Conservation (phyloP, 2,113 vertebrate species). For the Pycnonotus jocosus region DNA sequence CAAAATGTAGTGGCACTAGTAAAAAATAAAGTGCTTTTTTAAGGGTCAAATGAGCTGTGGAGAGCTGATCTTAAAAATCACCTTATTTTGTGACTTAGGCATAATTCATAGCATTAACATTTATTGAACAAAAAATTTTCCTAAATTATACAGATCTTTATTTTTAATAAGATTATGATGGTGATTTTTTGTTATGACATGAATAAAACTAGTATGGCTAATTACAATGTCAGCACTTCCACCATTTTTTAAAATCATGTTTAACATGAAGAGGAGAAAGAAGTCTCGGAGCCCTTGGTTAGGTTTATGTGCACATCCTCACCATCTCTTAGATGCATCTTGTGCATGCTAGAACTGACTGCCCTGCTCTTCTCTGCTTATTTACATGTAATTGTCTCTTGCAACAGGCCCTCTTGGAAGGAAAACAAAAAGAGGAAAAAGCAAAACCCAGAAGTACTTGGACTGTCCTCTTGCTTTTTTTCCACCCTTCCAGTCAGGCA, state of each 20-base stretch:
- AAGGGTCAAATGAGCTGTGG: neutral
- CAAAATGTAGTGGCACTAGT: neutral
- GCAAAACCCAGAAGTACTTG: neutral
- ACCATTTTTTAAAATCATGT: neutral
- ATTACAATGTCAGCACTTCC: neutral
- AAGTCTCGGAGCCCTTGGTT: neutral
- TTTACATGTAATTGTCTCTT: neutral
- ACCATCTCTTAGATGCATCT: neutral
- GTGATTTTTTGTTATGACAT: neutral
- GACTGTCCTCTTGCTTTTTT: constrained; percentile 36
- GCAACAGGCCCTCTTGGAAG: neutral
- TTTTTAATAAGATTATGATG: neutral
- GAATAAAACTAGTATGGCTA: neutral
- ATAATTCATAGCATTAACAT: neutral
- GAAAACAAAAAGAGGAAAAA: neutral
- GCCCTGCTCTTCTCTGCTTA: neutral
- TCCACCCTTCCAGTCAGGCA: neutral
- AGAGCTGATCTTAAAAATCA: neutral
- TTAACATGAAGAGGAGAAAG: neutral
- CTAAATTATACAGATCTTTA: neutral
- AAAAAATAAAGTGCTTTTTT: neutral
- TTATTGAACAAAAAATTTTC: neutral
- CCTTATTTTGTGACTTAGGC: neutral
- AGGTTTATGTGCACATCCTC: neutral
- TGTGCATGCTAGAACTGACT: neutral